These are phyloP conservation scores for Salvelinus namaycush DNA, from an alignment of 2,113 vertebrate species.

Conservation along the genomic window DNA sequence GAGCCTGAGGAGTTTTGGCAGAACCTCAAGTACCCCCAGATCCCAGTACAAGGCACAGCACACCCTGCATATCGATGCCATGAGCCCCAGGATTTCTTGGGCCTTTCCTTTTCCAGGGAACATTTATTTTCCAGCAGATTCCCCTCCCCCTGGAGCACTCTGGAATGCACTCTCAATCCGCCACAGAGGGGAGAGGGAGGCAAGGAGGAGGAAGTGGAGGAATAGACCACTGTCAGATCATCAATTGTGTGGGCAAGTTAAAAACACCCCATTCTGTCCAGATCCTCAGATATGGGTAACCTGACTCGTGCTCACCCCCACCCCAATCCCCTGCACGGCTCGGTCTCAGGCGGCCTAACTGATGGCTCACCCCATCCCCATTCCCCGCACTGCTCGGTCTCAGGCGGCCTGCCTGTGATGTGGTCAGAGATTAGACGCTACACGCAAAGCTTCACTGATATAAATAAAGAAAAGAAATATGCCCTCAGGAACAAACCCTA, in stretches of 20 bases:
- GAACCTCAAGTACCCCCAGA: conserved; percentile 22
- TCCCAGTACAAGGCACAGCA: neutral
- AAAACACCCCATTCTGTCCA: neutral
- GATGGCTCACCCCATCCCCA: neutral
- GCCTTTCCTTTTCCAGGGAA: neutral
- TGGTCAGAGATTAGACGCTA: neutral
- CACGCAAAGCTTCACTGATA: neutral
- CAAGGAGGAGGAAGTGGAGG: conserved; percentile 17
- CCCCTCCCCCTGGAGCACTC: neutral
- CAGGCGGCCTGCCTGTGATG: neutral
- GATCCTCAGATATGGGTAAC: neutral
- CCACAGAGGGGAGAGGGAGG: neutral
- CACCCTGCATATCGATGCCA: conserved; percentile 14
- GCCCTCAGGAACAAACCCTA: neutral
- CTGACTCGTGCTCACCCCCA: neutral
- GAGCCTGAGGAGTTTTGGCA: conserved; percentile 51
- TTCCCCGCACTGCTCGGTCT: neutral
- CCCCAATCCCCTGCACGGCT: neutral
- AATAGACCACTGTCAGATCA: conserved; percentile 7
- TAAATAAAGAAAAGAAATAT: neutral
- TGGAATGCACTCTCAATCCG: neutral
- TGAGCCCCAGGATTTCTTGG: conserved; percentile 15
- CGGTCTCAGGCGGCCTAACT: neutral
- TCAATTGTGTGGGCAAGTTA: neutral
- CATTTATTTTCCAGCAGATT: neutral